These are phyloP conservation scores for Malthinus flaveolus DNA, from an alignment of 2,888 invertebrate species.

Conservation along the genomic window DNA sequence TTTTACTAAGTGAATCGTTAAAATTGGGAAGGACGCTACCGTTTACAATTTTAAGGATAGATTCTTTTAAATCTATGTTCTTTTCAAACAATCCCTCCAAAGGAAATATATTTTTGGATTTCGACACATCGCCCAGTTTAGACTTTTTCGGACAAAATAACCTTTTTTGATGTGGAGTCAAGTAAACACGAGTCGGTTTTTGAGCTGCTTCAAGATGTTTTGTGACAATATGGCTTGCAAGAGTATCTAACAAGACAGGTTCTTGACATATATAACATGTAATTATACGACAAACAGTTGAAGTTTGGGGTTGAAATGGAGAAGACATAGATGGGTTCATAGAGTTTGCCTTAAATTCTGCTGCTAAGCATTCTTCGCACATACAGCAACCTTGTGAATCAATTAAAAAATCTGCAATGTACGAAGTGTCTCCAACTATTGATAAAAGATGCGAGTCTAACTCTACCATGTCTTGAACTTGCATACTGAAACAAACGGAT, in stretches of 20 bases:
- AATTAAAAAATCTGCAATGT: slow-evolving; percentile 43
- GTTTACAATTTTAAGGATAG: slow-evolving; percentile 22
- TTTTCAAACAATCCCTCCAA: slow-evolving; percentile 24
- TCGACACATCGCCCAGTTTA: slow-evolving; percentile 10
- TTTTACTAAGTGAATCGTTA: slow-evolving; percentile 4
- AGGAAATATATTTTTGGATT: slow-evolving; percentile 14
- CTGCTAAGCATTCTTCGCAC: slow-evolving; percentile 49
- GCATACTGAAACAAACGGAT: slow-evolving; percentile 40
- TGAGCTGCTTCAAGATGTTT: slow-evolving; percentile 29
- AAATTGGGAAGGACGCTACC: slow-evolving; percentile 4
- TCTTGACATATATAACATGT: slow-evolving; percentile 36
- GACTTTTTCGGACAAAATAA: slow-evolving; percentile 17
- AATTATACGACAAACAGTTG: slow-evolving; percentile 23
- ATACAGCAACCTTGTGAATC: slow-evolving; percentile 48
- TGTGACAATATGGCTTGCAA: slow-evolving; percentile 30
- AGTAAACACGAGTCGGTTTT: slow-evolving; percentile 19
- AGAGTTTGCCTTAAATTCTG: slow-evolving; percentile 40
- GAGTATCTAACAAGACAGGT: slow-evolving; percentile 26
- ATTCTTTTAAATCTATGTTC: slow-evolving; percentile 19
- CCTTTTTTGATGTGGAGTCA: slow-evolving; percentile 22
- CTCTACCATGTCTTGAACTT: slow-evolving; percentile 40
- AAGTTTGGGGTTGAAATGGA: slow-evolving; percentile 22
- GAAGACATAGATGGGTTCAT: slow-evolving; percentile 31
- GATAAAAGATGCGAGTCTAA: slow-evolving; percentile 47
- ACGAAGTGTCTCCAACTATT: slow-evolving; percentile 42